phyloP scores from a whole-genome alignment of 53 echinoderm and acorn worm species.

The Arbacia lixula region DNA sequence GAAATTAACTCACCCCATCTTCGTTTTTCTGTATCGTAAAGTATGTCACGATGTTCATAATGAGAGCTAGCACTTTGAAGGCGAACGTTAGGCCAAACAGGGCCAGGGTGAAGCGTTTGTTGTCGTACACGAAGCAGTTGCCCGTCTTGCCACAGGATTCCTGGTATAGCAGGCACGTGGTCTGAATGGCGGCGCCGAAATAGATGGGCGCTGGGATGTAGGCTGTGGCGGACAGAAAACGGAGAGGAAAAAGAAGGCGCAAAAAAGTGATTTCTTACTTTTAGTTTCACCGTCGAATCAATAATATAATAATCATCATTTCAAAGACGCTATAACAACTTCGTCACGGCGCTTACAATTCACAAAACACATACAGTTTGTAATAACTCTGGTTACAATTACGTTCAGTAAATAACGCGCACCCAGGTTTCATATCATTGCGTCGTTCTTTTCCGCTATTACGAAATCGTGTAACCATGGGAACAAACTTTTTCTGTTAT shows the following conservation, averaged over 20 bases:
- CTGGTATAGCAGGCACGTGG: slow-evolving; percentile 61
- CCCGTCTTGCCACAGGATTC: slow-evolving; percentile 69
- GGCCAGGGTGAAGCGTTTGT: slow-evolving; percentile 28
- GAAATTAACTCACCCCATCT: slow-evolving; percentile 3
- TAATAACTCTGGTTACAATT: no score
- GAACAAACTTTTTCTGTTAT: no score
- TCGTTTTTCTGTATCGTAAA: slow-evolving; percentile 12
- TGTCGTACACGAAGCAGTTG: slow-evolving; percentile 73
- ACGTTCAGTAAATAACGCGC: no score
- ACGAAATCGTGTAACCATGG: no score
- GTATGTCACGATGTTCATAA: slow-evolving; percentile 43
- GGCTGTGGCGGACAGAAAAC: not conserved
- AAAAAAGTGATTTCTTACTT: no score
- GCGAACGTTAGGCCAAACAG: slow-evolving; percentile 53
- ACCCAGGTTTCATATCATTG: no score
- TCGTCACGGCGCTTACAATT: no score
- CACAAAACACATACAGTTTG: no score
- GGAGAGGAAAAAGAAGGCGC: not conserved
- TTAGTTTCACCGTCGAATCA: no score
- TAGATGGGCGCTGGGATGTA: slow-evolving; percentile 66
- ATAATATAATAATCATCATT: no score
- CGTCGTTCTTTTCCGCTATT: no score
- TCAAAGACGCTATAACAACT: no score
- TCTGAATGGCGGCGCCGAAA: slow-evolving; percentile 70
- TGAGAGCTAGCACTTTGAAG: slow-evolving; percentile 29